A percentile compares a stretch with the other conserved stretches of the same genome.
phyloP scores from a whole-genome alignment of 2,797 vertebrate species.

The Erpetoichthys calabaricus region DNA sequence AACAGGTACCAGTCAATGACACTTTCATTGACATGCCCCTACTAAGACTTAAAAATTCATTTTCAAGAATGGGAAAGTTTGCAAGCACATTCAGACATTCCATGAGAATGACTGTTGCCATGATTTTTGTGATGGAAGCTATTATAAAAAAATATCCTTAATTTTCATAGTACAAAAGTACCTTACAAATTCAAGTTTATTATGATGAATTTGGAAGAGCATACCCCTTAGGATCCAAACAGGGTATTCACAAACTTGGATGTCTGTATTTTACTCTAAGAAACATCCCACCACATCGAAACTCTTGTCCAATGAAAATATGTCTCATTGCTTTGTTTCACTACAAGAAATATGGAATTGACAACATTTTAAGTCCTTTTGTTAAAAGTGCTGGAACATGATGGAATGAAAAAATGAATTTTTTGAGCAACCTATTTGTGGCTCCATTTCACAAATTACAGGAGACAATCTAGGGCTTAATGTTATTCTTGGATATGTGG shows the following conservation, averaged over 20 bases:
- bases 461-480: too few relatives aligned
- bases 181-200: slow-evolving; percentile 4
- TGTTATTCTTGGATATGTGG: too few relatives aligned
- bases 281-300: too few relatives aligned
- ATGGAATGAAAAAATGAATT: too few relatives aligned
- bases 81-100: slow-evolving; percentile 8
- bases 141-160: slow-evolving; percentile 9
- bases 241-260: slow-evolving; percentile 9
- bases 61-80: slow-evolving; percentile 13
- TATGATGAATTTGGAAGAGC: slow-evolving; percentile 7
- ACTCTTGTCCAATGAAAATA: too few relatives aligned
- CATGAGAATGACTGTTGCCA: not conserved
- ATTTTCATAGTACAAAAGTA: slow-evolving; percentile 7
- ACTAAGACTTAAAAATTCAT: slow-evolving; percentile 15
- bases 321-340: too few relatives aligned
- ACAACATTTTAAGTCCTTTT: too few relatives aligned
- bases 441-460: too few relatives aligned
- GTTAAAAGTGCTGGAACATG: too few relatives aligned
- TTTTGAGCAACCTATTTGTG: too few relatives aligned
- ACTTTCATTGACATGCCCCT: slow-evolving; percentile 14
- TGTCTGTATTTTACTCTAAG: too few relatives aligned
- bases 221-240: slow-evolving; percentile 15
- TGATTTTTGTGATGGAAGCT: slow-evolving; percentile 21
- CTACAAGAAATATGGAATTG: too few relatives aligned
- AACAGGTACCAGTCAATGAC: slow-evolving; percentile 18